phyloP scores from a whole-genome alignment of 2,113 vertebrate genomes.

The Dicrurus megarhynchus region DNA sequence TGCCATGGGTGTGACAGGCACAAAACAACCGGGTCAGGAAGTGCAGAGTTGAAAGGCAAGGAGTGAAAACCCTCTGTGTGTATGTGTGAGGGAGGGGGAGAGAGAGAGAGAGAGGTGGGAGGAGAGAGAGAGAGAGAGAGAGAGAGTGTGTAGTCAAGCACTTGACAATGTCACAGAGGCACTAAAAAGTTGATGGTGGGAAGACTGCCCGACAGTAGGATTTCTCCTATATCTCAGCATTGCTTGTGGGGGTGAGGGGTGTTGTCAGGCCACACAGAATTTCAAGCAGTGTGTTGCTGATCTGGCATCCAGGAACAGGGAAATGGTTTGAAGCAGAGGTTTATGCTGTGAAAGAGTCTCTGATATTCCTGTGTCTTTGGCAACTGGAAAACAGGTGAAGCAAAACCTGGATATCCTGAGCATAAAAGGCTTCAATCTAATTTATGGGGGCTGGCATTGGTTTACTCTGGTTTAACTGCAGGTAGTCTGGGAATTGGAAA shows the following conservation, averaged over 20 bases:
- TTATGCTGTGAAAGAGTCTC: neutral
- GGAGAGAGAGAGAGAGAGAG: too few species aligned
- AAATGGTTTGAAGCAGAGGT: neutral
- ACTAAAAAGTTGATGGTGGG: neutral
- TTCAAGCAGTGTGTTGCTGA: neutral
- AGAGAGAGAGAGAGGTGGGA: too few species aligned
- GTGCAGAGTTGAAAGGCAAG: neutral
- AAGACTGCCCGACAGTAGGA: neutral
- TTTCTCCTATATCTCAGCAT: neutral
- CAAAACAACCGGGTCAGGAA: constrained; percentile 3
- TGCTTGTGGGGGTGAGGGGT: neutral
- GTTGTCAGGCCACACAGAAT: neutral
- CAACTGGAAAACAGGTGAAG: neutral
- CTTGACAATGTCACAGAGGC: neutral
- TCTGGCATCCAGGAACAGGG: neutral
- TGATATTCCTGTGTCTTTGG: neutral
- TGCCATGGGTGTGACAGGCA: constrained; percentile 7
- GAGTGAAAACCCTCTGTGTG: neutral
- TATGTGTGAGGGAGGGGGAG: neutral
- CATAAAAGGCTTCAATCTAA: neutral
- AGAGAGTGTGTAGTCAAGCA: neutral
- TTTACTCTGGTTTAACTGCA: neutral
- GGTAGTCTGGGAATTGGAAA: neutral
- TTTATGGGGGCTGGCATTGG: fast-evolving
- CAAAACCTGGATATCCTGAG: neutral